These are phyloP conservation scores for Drepana arcuata DNA, from an alignment of 1,140 invertebrate species.

Conservation along the genomic window DNA sequence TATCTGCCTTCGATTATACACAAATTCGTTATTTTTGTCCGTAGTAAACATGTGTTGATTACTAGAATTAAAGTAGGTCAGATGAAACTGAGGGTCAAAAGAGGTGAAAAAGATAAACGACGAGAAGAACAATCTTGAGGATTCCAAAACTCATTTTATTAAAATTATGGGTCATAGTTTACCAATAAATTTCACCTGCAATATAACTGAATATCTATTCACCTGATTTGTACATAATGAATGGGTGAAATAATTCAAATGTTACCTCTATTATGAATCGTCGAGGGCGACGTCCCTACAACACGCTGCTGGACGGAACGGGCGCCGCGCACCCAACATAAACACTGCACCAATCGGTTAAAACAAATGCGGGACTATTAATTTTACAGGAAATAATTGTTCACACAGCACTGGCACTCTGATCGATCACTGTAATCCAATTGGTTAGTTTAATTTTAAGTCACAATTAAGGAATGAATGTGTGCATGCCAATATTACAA, in stretches of 20 bases:
- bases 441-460: constrained; percentile 50
- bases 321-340: constrained; percentile 58
- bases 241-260: constrained; percentile 35
- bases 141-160: no score
- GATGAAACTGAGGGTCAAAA: no score
- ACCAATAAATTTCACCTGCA: no score
- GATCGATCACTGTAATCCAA: constrained; percentile 58
- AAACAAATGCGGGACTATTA: constrained; percentile 37
- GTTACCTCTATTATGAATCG: constrained; percentile 54
- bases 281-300: constrained; percentile 65
- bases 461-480: constrained; percentile 44
- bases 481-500: constrained; percentile 55
- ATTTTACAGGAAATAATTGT: constrained; percentile 21
- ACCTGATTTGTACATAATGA: no score
- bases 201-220: no score
- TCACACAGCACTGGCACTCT: constrained; percentile 47
- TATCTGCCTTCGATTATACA: no score
- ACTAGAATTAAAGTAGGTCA: no score
- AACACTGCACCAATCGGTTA: constrained; percentile 59
- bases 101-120: no score
- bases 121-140: no score
- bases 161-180: no score
- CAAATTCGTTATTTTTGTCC: no score
- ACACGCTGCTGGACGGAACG: constrained; percentile 50
- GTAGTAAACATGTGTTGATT: no score